A percentile compares a stretch with the other conserved stretches of the same genome.
These are phyloP conservation scores for Drosophila paranaensis DNA, from an alignment of 2,888 invertebrate genomes.

Conservation along the genomic window DNA sequence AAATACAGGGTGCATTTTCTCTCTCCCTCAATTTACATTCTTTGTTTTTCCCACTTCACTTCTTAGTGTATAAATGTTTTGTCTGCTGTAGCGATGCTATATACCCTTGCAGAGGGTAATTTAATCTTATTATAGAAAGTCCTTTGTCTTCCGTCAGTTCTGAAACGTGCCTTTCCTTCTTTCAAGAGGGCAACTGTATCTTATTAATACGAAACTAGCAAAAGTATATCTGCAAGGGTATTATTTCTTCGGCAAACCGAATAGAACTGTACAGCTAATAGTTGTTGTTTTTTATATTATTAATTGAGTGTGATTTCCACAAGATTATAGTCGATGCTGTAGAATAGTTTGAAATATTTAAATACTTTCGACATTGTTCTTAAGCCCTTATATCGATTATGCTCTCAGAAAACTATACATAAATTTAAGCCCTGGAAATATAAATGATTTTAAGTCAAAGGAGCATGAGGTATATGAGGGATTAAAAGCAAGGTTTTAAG, in stretches of 20 bases:
- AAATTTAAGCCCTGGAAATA: neutral
- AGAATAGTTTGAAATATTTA: neutral
- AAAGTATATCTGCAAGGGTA: constrained; percentile 11
- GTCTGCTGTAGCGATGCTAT: constrained; percentile 7
- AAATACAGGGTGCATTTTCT: constrained; percentile 76
- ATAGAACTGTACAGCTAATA: neutral
- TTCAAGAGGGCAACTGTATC: neutral
- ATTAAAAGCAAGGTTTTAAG: neutral
- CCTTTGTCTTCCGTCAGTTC: neutral
- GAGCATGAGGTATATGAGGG: neutral
- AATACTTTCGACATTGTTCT: neutral
- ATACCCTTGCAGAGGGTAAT: constrained; percentile 9
- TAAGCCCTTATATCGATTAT: constrained; percentile 8
- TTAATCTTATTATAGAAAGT: neutral
- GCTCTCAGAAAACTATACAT: neutral
- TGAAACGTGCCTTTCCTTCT: neutral
- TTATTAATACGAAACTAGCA: neutral
- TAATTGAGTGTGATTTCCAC: neutral
- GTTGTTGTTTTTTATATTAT: neutral
- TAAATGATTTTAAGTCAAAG: neutral
- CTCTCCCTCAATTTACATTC: constrained; percentile 14
- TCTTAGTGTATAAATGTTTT: constrained; percentile 21
- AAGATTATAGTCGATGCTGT: neutral
- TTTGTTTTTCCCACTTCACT: constrained; percentile 20
- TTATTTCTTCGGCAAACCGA: neutral